phyloP scores from a whole-genome alignment of 2,113 vertebrate genomes.

The Petroica traversi region DNA sequence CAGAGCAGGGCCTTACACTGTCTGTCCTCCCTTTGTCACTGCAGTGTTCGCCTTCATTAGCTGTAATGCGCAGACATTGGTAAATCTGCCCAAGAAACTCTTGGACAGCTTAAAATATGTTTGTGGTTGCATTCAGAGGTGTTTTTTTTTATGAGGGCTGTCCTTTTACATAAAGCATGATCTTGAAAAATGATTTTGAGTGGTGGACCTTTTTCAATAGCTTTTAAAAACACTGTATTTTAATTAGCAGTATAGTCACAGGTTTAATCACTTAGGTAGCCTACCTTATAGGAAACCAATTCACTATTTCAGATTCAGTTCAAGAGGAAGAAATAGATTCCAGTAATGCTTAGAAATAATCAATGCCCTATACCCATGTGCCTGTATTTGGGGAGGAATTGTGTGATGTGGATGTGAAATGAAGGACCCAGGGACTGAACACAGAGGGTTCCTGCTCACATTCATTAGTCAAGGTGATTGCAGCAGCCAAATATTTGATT shows the following conservation, averaged over 20 bases:
- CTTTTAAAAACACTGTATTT: slow-evolving; percentile 28
- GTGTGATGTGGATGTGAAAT: slow-evolving; percentile 8
- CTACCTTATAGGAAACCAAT: slow-evolving; percentile 51
- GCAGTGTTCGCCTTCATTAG: neutral
- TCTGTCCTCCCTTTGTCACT: neutral
- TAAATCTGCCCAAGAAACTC: neutral
- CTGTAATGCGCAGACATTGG: neutral
- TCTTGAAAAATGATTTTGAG: slow-evolving; percentile 10
- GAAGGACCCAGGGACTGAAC: neutral
- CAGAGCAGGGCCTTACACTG: neutral
- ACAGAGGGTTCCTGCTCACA: neutral
- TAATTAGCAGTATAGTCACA: neutral
- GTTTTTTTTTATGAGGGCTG: neutral
- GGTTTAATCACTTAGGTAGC: slow-evolving; percentile 45
- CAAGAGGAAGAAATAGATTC: slow-evolving; percentile 42
- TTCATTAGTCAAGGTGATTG: slow-evolving; percentile 48
- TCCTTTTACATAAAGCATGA: neutral
- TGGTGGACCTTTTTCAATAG: neutral
- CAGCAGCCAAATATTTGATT: slow-evolving; percentile 45
- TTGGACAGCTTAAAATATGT: neutral
- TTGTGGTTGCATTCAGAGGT: neutral
- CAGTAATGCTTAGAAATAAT: slow-evolving; percentile 16
- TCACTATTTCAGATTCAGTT: neutral
- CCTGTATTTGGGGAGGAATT: slow-evolving; percentile 9
- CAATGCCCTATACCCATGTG: neutral